A percentile compares a stretch with the other conserved stretches of the same genome.
These are phyloP conservation scores for Triplophysa tibetana DNA, from an alignment of 2,113 vertebrate genomes.

Conservation along the genomic window DNA sequence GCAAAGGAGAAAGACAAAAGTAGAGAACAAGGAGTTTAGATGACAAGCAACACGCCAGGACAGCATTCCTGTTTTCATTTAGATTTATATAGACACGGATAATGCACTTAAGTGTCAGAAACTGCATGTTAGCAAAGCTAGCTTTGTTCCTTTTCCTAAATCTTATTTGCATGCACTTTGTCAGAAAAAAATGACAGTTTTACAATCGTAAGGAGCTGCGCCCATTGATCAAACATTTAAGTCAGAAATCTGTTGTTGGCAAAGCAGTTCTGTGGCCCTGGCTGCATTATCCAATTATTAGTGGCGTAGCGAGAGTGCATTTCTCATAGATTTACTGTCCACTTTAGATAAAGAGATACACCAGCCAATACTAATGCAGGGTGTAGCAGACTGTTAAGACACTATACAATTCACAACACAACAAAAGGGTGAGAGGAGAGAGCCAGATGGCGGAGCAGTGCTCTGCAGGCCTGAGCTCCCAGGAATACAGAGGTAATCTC, in stretches of 20 bases:
- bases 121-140: background rate
- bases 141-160: conserved; percentile 10
- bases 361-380: conserved; percentile 17
- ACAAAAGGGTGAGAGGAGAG: conserved; percentile 33
- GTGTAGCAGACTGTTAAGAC: conserved; percentile 14
- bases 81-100: background rate
- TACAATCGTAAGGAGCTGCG: conserved; percentile 21
- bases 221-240: conserved; percentile 34
- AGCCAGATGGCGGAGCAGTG: background rate
- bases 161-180: conserved; percentile 39
- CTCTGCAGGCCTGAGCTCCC: conserved; percentile 26
- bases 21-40: conserved; percentile 43
- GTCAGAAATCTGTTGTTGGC: conserved; percentile 15
- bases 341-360: conserved; percentile 42
- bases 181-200: conserved; percentile 32
- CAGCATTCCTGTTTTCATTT: background rate
- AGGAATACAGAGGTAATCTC: conserved; percentile 47
- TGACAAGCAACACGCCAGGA: conserved; percentile 26
- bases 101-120: background rate
- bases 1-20: conserved; percentile 33
- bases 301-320: conserved; percentile 25
- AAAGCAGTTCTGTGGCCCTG: conserved; percentile 36
- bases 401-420: conserved; percentile 14
- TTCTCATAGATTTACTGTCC: conserved; percentile 46
- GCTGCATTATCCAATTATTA: conserved; percentile 42